Conservation (phyloP, 2,113 vertebrate species). For the Chloebia gouldiae region DNA sequence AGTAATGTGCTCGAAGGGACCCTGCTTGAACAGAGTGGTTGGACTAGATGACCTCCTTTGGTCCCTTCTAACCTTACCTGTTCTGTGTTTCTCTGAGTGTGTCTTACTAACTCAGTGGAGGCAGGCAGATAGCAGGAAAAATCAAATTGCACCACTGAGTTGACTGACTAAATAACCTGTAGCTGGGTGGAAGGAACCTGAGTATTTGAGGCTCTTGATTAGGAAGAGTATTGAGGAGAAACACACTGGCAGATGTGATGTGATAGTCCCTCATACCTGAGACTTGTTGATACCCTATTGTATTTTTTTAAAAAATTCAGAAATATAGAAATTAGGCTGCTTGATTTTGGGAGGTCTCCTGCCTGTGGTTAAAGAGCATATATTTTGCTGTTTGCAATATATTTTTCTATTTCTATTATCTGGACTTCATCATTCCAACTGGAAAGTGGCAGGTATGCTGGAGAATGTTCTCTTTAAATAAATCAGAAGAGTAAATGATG, state of each 20-base stretch:
- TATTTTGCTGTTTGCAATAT: neutral
- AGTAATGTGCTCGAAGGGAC: neutral
- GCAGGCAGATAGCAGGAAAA: neutral
- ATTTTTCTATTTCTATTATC: neutral
- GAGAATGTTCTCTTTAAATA: slow-evolving; percentile 16
- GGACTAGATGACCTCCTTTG: neutral
- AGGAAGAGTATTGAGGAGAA: neutral
- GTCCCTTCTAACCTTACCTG: neutral
- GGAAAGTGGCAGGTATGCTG: neutral
- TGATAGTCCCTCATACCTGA: neutral
- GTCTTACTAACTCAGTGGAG: neutral
- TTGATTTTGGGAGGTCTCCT: neutral
- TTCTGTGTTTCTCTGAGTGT: neutral
- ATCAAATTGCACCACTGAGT: neutral
- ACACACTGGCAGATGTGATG: neutral
- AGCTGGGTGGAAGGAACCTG: neutral
- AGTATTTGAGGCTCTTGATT: accelerated
- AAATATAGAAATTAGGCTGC: neutral
- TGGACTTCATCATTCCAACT: neutral
- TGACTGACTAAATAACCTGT: neutral
- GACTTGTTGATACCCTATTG: neutral
- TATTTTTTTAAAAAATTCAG: neutral
- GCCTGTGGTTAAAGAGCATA: neutral
- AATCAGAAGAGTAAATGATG: neutral
- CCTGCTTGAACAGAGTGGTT: neutral